Percentiles rank a stretch among this genome's conserved stretches.
These are phyloP conservation scores for Haliclystus octoradiatus DNA, from an alignment of 30 jellyfish, hydroid and myxozoan species.

Conservation along the genomic window DNA sequence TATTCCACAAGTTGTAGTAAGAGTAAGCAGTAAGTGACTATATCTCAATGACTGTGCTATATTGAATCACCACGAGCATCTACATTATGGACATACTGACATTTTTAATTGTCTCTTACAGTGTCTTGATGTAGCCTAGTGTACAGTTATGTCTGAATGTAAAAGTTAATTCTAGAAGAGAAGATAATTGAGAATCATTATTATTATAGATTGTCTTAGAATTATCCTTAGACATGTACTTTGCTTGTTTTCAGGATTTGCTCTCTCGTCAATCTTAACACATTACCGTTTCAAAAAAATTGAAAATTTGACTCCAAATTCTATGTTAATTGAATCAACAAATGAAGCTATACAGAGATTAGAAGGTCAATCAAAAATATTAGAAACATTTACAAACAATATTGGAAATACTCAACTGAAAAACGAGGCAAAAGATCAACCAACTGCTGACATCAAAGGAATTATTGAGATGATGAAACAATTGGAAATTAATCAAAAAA, in stretches of 20 bases:
- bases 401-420: not conserved
- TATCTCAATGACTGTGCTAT: too few species aligned
- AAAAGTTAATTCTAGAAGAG: too few species aligned
- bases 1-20: too few species aligned
- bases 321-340: not conserved
- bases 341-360: slow-evolving; percentile 18
- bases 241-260: slow-evolving; percentile 45
- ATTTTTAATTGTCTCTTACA: too few species aligned
- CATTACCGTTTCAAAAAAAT: slow-evolving; percentile 50
- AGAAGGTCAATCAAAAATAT: slow-evolving; percentile 1
- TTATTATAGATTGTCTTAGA: too few species aligned
- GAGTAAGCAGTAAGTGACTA: too few species aligned
- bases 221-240: too few species aligned
- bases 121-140: too few species aligned
- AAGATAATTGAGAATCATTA: too few species aligned
- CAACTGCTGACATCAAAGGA: not conserved
- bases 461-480: not conserved
- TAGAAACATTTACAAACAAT: not conserved
- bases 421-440: not conserved
- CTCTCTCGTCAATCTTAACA: slow-evolving; percentile 60
- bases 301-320: slow-evolving; percentile 41
- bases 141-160: too few species aligned
- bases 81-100: too few species aligned
- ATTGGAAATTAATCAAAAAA: not conserved
- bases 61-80: too few species aligned